Base-by-base conservation (phyloP, 1,140 invertebrate genomes). In the Hypothenemus hampei region DNA sequence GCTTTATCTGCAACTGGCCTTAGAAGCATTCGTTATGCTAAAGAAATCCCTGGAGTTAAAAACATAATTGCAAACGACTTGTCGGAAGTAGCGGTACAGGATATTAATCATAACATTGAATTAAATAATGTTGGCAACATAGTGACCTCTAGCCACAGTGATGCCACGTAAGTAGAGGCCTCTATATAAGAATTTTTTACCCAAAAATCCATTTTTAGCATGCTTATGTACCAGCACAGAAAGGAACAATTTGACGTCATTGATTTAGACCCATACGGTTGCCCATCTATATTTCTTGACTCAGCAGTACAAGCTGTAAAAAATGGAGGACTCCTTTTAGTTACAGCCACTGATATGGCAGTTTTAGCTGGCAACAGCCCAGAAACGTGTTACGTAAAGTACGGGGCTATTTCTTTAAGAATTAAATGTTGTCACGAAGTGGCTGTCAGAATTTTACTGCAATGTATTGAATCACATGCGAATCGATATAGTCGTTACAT, bases 271-370 rank as follows among this genome's bases (percentile, higher is more conserved):
- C 97, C 97, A 0, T 99, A 99, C 70, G 97, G 97, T 4, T 93
- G 91, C 67, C 91, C 96, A 0, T 85, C 91, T 2, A 83, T 82
- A 40, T 99, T 99, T 74, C 75, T 99, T 0, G 96, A 99, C 73
- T 79, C 86, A 2, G 93, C 93, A 0, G 86, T 99, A 1, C 87
- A 91, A 68, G 81, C 83, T 59, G 74, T 91, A 0, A 75, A 78
- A 20, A 84, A 92, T 63, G 87, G 86, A 8, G 89, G 89, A 1
- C 64, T 92, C 7, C 72, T 99, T n/a, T 80, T 97, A 57, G 83
- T 99, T 0, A 99, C 97, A 0, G 95, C 93, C 16, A 99, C 97
- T 0, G 97, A 99, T 71, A 94, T 97, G 88, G 97, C 94, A 1
- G 86, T 98, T 8, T 73, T 99, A 36, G 95, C 93, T 62, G 97